Evolutionary conservation across 2,888 invertebrate genomes (phyloP).

Genomic region (Napeogenes inachia): DNA sequence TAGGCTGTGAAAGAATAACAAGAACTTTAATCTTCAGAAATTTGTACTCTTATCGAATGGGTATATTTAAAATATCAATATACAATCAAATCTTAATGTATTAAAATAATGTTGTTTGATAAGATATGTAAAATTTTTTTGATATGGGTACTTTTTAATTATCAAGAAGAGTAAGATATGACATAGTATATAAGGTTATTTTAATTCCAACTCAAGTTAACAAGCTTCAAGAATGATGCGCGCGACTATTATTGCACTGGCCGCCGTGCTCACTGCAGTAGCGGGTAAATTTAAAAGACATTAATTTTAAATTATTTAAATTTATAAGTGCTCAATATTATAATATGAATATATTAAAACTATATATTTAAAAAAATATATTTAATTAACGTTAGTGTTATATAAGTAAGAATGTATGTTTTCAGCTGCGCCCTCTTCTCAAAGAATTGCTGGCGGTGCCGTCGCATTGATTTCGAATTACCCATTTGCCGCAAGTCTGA

Average conservation of each 20-base stretch:
- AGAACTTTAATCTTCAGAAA: no score
- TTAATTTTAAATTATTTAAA: no score
- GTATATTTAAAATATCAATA: no score
- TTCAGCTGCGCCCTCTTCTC: neutral
- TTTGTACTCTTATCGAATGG: no score
- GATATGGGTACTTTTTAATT: slow-evolving; percentile 6
- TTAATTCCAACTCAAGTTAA: neutral
- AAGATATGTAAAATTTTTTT: neutral
- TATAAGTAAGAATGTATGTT: neutral
- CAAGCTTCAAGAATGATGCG: neutral
- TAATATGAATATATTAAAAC: no score
- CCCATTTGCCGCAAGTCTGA: neutral
- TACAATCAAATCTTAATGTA: no score
- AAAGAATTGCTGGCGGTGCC: neutral
- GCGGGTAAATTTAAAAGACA: neutral
- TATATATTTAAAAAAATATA: no score
- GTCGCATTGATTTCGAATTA: neutral
- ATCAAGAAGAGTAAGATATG: slow-evolving; percentile 2
- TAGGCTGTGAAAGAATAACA: no score
- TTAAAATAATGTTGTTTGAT: no score
- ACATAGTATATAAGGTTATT: slow-evolving; percentile 1
- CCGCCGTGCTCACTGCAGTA: neutral
- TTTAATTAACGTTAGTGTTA: neutral
- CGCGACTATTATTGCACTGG: neutral
- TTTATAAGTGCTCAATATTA: no score